Conservation (phyloP, 2,888 invertebrate genomes). For the Reticulitermes lucifugus region DNA sequence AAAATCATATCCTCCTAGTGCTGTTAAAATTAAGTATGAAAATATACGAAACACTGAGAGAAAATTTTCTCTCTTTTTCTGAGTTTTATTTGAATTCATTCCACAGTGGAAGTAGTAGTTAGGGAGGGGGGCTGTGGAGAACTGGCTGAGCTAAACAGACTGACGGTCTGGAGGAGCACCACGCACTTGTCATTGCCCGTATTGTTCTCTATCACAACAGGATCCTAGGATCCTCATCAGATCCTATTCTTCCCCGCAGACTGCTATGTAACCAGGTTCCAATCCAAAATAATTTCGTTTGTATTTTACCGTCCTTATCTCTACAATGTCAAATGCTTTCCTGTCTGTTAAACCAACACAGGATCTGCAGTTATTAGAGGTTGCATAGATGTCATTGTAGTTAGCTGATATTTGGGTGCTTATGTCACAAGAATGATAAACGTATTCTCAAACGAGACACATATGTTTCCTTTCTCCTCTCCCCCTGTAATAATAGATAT, state of each 20-base stretch:
- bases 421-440: too few species aligned
- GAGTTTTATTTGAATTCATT: slow-evolving; percentile 3
- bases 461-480: too few species aligned
- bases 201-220: not conserved
- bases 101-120: not conserved
- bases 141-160: not conserved
- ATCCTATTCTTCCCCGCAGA: not conserved
- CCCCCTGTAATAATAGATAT: too few species aligned
- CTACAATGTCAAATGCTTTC: not conserved
- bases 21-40: not conserved
- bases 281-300: slow-evolving; percentile 29
- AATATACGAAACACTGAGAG: not conserved
- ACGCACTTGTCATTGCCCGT: not conserved
- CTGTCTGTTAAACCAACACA: too few species aligned
- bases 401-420: too few species aligned
- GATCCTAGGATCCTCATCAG: not conserved
- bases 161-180: not conserved
- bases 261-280: not conserved
- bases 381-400: too few species aligned
- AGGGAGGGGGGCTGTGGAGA: not conserved
- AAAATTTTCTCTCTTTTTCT: not conserved
- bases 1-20: not conserved
- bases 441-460: too few species aligned
- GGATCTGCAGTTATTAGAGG: too few species aligned
- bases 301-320: not conserved